These are phyloP conservation scores for Hippasteria phrygiana DNA, from an alignment of 53 echinoderm and acorn worm genomes.

Conservation along the genomic window DNA sequence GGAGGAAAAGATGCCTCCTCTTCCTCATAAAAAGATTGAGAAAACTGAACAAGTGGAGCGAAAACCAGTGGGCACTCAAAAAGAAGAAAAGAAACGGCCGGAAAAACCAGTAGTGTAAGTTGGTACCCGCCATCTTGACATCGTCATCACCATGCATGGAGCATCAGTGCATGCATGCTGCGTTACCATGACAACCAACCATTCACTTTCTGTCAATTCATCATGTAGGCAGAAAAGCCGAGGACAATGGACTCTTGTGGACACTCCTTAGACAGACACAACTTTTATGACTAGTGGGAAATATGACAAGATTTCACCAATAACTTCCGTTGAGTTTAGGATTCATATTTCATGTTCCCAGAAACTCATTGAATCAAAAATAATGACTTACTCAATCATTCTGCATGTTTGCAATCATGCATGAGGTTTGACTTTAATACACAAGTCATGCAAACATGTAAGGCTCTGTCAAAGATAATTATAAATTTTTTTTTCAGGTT, in stretches of 20 bases:
- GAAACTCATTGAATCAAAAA: too few species aligned
- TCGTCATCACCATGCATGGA: slow-evolving; percentile 13
- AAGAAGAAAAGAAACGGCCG: slow-evolving; percentile 19
- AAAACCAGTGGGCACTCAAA: slow-evolving; percentile 53
- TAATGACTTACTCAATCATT: too few species aligned
- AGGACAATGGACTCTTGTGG: neutral
- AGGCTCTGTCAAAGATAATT: too few species aligned
- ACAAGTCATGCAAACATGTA: too few species aligned
- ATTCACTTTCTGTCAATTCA: slow-evolving; percentile 17
- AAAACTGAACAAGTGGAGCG: slow-evolving; percentile 60
- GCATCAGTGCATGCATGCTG: slow-evolving; percentile 6
- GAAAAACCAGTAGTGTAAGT: slow-evolving; percentile 50
- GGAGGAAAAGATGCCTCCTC: slow-evolving; percentile 11
- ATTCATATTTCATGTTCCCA: too few species aligned
- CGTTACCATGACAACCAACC: slow-evolving; percentile 37
- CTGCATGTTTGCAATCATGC: too few species aligned
- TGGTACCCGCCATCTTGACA: slow-evolving; percentile 3
- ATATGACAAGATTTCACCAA: too few species aligned
- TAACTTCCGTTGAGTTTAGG: too few species aligned
- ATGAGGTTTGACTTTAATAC: too few species aligned
- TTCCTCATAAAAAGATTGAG: slow-evolving; percentile 21
- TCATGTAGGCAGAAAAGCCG: neutral
- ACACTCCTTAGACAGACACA: neutral
- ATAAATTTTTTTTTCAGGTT: too few species aligned
- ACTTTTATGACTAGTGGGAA: too few species aligned